A percentile compares a stretch with the other conserved stretches of the same genome.
Conservation (phyloP, 2,113 vertebrate species). For the Coracopsis vasa region DNA sequence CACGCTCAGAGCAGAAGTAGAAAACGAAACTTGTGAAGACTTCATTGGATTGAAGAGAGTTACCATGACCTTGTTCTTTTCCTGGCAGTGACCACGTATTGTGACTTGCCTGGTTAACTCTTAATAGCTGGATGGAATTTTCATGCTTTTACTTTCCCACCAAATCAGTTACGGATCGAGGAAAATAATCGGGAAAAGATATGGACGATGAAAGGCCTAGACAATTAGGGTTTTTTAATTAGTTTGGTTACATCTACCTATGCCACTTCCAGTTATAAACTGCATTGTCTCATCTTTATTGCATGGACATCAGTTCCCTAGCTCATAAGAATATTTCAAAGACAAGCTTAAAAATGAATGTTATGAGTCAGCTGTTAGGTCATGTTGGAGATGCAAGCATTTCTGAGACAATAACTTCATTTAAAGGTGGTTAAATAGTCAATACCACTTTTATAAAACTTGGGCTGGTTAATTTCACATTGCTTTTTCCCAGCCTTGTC, state of each 20-base stretch:
- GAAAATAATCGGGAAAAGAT: background rate
- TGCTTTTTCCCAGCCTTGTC: background rate
- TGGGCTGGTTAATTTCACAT: background rate
- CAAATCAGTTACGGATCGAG: background rate
- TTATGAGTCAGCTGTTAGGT: background rate
- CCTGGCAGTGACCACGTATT: rapidly evolving
- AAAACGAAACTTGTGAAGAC: background rate
- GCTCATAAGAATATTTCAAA: background rate
- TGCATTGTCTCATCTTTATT: background rate
- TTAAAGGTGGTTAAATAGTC: background rate
- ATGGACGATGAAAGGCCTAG: background rate
- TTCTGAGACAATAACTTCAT: background rate
- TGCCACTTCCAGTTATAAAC: background rate
- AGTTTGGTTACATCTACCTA: background rate
- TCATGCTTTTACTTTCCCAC: background rate
- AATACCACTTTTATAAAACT: background rate
- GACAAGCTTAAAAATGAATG: background rate
- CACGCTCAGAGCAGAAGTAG: background rate
- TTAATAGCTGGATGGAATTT: background rate
- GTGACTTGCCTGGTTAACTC: background rate
- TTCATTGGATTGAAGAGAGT: background rate
- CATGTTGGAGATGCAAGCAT: background rate
- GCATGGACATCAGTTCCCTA: background rate
- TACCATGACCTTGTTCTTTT: background rate
- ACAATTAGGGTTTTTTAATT: background rate